Conservation (phyloP, 2,797 vertebrate genomes). For the Alcedo atthis region DNA sequence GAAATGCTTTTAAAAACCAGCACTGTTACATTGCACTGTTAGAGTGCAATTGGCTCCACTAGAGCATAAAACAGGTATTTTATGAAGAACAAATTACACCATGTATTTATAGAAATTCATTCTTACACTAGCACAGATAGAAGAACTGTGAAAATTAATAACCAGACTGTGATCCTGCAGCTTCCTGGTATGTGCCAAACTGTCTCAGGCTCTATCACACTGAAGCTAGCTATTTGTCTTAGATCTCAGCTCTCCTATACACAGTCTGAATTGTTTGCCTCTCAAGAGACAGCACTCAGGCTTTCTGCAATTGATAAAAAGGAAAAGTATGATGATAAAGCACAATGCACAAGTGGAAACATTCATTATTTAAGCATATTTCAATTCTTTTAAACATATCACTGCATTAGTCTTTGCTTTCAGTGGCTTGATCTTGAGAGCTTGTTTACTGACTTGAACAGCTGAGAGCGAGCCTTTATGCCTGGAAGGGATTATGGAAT, state of each 20-base stretch:
- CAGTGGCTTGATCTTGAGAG: neutral
- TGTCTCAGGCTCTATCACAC: neutral
- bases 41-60: neutral
- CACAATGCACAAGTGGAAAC: neutral
- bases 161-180: neutral
- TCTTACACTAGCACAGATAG: neutral
- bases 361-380: slow-evolving; percentile 13
- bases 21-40: neutral
- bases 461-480: neutral
- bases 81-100: neutral
- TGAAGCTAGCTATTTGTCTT: slow-evolving; percentile 14
- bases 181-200: neutral
- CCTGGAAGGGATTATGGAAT: neutral
- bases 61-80: neutral
- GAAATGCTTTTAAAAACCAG: neutral
- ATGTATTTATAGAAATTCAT: slow-evolving; percentile 4
- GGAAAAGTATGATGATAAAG: neutral
- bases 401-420: neutral
- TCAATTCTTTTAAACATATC: neutral
- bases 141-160: neutral
- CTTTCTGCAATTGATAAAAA: slow-evolving; percentile 12
- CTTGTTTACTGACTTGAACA: neutral
- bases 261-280: slow-evolving; percentile 3
- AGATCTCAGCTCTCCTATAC: neutral
- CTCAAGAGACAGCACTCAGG: neutral